These are phyloP conservation scores for Lipotes vexillifer DNA, from an alignment of 2,113 vertebrate genomes.

Conservation along the genomic window DNA sequence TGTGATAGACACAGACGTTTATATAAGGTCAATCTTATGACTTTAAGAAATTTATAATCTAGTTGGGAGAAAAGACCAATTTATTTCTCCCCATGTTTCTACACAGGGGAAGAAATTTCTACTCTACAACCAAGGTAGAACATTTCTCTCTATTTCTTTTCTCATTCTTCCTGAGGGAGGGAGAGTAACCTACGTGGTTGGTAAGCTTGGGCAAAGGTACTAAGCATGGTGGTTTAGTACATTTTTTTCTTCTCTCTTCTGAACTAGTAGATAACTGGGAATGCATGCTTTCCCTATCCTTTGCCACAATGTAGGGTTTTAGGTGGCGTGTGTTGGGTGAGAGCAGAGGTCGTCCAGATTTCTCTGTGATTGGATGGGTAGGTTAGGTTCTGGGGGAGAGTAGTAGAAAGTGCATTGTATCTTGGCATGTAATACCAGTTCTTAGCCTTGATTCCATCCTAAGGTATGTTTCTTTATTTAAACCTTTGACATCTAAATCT, in stretches of 20 bases:
- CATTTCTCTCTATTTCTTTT: constrained; percentile 1
- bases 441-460: not conserved
- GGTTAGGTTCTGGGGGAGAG: not conserved
- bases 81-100: not conserved
- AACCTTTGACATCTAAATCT: not conserved
- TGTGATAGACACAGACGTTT: not conserved
- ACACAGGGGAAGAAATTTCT: not conserved
- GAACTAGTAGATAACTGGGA: not conserved
- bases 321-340: fast-evolving
- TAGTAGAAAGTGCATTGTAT: not conserved
- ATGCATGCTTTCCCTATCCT: not conserved
- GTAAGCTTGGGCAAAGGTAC: not conserved
- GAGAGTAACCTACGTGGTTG: not conserved
- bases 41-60: not conserved
- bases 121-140: not conserved
- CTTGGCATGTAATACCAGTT: not conserved
- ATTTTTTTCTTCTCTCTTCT: not conserved
- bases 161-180: not conserved
- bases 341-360: not conserved
- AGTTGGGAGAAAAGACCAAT: not conserved
- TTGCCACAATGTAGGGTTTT: not conserved
- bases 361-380: not conserved
- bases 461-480: not conserved
- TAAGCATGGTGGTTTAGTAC: not conserved
- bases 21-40: not conserved